Evolutionary conservation across 2,888 invertebrate species (phyloP), one percentile per base, ranked within the genome.

Genomic region (Amiota communis): DNA sequence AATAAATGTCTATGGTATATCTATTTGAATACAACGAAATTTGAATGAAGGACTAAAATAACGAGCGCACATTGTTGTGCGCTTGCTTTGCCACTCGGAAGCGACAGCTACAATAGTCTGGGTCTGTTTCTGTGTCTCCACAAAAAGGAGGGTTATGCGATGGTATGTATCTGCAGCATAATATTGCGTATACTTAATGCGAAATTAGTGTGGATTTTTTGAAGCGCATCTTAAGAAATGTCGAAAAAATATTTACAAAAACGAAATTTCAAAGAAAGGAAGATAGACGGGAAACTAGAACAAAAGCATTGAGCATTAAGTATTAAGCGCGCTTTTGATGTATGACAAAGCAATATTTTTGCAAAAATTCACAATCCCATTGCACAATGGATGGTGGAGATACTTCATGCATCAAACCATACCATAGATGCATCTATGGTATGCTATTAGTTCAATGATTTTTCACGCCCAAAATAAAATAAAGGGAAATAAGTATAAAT

Each of bases 361-460:
- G 23, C 6, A 2, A 36, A 36, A 36, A 36, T 36, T 36, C 53
- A n/a, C 13, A 53, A 53, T 53, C 53, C n/a, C 4, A 4, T 13
- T 12, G 53, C 53, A 53, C 23, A 23, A 4, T 12, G 53, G n/a
- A 12, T 12, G 53, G 4, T n/a, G n/a, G 12, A 53, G 23, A n/a
- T 12, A 10, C n/a, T 53, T 4, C 12, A 2, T 36, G 36, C 36
- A 6, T 2, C 36, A 36, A 6, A 36, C 6, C 36, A 36, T 36
- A 23, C 23, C 23, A 2, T 23, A 23, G 23, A 23, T 23, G n/a
- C 65, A 65, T 65, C 78, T 78, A 79, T 79, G 86, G 3, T 23
- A 23, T 3, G n/a, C 86, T 85, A 86, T 84, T 84, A 84, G 86
- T 84, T 84, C 85, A 84, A 84, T 84, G 83, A 86, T 85, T 84